Percentiles rank a stretch among this genome's conserved stretches.
phyloP scores from a whole-genome alignment of 2,888 invertebrate species.

The Pollenia amentaria region DNA sequence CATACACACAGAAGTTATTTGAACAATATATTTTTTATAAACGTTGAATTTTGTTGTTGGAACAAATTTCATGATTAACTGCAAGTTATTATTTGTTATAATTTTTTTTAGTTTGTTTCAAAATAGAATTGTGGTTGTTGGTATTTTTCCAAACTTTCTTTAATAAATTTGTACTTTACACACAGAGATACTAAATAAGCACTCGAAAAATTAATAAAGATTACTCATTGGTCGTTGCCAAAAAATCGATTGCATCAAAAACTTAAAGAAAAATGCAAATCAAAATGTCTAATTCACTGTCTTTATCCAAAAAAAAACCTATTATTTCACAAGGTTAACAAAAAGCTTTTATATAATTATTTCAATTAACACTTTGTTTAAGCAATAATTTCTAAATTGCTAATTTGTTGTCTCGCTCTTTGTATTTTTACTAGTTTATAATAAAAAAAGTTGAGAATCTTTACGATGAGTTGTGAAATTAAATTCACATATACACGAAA shows the following conservation, averaged over 20 bases:
- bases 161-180: slow-evolving; percentile 34
- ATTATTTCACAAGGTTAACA: slow-evolving; percentile 64
- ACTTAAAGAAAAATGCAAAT: slow-evolving; percentile 60
- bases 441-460: slow-evolving; percentile 49
- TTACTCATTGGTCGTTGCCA: slow-evolving; percentile 65
- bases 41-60: slow-evolving; percentile 80
- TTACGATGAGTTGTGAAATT: slow-evolving; percentile 71
- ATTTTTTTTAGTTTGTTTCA: slow-evolving; percentile 51
- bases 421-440: slow-evolving; percentile 28
- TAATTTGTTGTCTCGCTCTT: slow-evolving; percentile 56
- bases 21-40: slow-evolving; percentile 65
- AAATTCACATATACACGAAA: slow-evolving; percentile 63
- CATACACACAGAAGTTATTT: slow-evolving; percentile 67
- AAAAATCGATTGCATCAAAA: slow-evolving; percentile 71
- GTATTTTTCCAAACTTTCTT: slow-evolving; percentile 49
- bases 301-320: slow-evolving; percentile 54
- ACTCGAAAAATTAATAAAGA: slow-evolving; percentile 54
- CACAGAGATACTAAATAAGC: slow-evolving; percentile 38
- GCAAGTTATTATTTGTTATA: slow-evolving; percentile 72
- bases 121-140: slow-evolving; percentile 56
- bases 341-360: slow-evolving; percentile 52
- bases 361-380: slow-evolving; percentile 56
- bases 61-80: slow-evolving; percentile 85
- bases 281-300: slow-evolving; percentile 58
- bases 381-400: slow-evolving; percentile 54